These are phyloP conservation scores for Morus bassanus DNA, from an alignment of 2,797 vertebrate genomes.

Conservation along the genomic window DNA sequence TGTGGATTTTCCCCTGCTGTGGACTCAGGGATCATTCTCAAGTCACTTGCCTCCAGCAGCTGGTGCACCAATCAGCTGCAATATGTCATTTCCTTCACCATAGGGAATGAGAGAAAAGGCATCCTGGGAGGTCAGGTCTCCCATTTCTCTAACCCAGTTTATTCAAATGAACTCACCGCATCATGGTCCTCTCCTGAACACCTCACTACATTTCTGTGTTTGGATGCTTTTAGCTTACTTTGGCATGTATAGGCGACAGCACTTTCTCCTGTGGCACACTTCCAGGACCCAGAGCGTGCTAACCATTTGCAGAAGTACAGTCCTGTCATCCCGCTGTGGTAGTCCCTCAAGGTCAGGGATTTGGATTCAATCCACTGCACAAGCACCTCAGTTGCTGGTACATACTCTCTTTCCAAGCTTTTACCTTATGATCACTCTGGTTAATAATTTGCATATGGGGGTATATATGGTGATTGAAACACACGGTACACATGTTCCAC, in stretches of 20 bases:
- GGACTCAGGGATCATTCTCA: neutral
- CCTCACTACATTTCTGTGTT: accelerated
- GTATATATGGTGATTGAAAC: neutral
- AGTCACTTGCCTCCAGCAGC: neutral
- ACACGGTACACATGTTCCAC: accelerated
- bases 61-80: accelerated
- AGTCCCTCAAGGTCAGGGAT: neutral
- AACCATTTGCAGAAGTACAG: neutral
- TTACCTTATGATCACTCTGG: neutral
- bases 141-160: neutral
- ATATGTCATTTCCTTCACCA: neutral
- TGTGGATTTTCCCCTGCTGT: neutral
- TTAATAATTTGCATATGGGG: neutral
- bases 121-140: neutral
- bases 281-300: neutral
- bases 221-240: neutral
- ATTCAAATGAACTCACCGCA: neutral
- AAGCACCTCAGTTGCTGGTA: neutral
- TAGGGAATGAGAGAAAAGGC: neutral
- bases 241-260: neutral
- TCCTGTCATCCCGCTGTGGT: neutral
- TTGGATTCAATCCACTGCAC: neutral
- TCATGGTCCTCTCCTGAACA: neutral
- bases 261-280: neutral
- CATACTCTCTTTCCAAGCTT: neutral